A percentile compares a stretch with the other conserved stretches of the same genome.
phyloP scores from a whole-genome alignment of 1,140 invertebrate genomes.

The Cherax destructor region DNA sequence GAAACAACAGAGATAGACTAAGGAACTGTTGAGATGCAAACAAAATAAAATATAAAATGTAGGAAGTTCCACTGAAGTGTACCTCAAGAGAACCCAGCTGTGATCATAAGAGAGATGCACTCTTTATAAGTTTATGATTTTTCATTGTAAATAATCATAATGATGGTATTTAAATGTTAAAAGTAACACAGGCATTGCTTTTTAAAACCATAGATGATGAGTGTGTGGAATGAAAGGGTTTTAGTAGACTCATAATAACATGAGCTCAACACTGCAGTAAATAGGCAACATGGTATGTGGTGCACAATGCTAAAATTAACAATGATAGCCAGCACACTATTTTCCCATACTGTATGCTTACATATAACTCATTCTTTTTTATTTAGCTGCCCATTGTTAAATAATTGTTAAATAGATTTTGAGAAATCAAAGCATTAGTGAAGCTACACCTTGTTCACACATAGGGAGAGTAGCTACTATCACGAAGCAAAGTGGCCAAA shows the following conservation, averaged over 20 bases:
- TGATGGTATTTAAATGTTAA: background rate
- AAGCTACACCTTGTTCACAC: background rate
- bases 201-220: background rate
- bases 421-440: background rate
- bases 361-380: background rate
- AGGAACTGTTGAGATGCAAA: background rate
- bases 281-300: background rate
- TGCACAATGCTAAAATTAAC: background rate
- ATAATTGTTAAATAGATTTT: background rate
- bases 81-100: background rate
- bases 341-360: background rate
- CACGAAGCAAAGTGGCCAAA: background rate
- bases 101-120: background rate
- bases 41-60: background rate
- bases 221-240: background rate
- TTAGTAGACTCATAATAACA: background rate
- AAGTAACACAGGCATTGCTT: background rate
- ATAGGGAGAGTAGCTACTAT: background rate
- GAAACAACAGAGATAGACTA: background rate
- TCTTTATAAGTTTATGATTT: background rate
- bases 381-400: too few relatives aligned
- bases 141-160: background rate
- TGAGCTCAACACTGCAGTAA: background rate
- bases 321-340: background rate
- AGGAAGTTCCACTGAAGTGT: background rate